A percentile compares a stretch with the other conserved stretches of the same genome.
Conservation (phyloP, 2,888 invertebrate genomes). For the Drosophila koepferae region DNA sequence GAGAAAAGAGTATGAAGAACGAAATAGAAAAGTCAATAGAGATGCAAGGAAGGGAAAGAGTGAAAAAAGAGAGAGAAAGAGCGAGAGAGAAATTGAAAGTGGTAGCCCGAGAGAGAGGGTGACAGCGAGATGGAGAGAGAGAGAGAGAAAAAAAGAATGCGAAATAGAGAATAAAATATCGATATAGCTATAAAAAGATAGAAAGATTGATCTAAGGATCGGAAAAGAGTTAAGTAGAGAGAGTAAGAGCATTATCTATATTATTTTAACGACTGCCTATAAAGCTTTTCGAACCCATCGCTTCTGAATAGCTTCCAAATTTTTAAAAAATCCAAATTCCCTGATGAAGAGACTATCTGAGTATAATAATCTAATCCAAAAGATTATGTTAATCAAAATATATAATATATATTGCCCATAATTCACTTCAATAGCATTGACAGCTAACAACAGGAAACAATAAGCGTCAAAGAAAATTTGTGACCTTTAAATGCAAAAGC, state of each 20-base stretch:
- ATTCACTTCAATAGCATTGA: background rate
- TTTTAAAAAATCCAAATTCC: background rate
- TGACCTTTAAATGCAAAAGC: background rate
- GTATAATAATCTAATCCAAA: background rate
- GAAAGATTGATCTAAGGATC: background rate
- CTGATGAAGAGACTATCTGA: background rate
- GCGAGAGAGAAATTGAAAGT: background rate
- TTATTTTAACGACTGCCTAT: too few relatives aligned
- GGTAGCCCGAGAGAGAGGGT: background rate
- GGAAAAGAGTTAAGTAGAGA: background rate
- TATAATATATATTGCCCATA: background rate
- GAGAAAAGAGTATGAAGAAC: too few relatives aligned
- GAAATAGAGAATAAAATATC: background rate
- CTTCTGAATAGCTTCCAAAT: background rate
- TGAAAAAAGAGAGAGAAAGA: background rate
- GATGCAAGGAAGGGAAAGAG: background rate
- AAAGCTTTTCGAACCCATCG: background rate
- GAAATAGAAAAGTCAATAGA: too few relatives aligned
- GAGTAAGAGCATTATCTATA: background rate
- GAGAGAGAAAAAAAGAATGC: background rate
- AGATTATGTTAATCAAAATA: background rate
- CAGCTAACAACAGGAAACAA: background rate
- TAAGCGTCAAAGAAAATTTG: background rate
- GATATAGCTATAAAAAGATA: background rate
- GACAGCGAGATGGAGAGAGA: background rate